Percentiles rank a stretch among this genome's conserved stretches.
phyloP scores from a whole-genome alignment of 2,888 invertebrate genomes.

The Perizoma flavofasciatum region DNA sequence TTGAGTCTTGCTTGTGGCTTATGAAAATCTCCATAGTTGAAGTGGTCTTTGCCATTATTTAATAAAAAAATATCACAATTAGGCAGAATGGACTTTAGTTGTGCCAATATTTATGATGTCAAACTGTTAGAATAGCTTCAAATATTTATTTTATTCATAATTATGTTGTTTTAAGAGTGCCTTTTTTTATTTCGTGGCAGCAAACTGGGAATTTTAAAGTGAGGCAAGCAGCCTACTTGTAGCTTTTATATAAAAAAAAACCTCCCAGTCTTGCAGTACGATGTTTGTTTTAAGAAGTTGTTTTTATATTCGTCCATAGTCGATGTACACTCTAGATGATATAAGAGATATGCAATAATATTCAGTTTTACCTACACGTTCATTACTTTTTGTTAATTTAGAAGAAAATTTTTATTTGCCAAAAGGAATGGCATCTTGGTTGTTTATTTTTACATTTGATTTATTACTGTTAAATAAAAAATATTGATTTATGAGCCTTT shows the following conservation, averaged over 20 bases:
- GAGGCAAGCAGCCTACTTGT: slow-evolving; percentile 6
- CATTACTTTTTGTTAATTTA: slow-evolving; percentile 16
- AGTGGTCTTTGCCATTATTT: slow-evolving; percentile 14
- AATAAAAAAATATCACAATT: slow-evolving; percentile 23
- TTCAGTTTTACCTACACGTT: slow-evolving; percentile 18
- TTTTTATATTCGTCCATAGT: slow-evolving; percentile 39
- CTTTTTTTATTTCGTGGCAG: slow-evolving; percentile 45
- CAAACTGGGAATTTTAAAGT: slow-evolving; percentile 44
- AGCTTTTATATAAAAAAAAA: slow-evolving; percentile 52
- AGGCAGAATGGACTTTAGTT: slow-evolving; percentile 33
- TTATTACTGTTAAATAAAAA: slow-evolving; percentile 26
- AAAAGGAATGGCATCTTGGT: slow-evolving; percentile 28
- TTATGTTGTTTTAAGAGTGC: slow-evolving; percentile 59
- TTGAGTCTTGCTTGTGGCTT: slow-evolving; percentile 4
- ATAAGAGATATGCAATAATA: slow-evolving; percentile 15
- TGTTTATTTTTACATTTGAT: slow-evolving; percentile 25
- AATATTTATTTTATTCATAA: slow-evolving; percentile 59
- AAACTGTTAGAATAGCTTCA: slow-evolving; percentile 42
- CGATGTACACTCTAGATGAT: slow-evolving; percentile 12
- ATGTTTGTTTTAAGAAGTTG: slow-evolving; percentile 32
- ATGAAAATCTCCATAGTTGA: slow-evolving; percentile 9
- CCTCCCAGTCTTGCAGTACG: slow-evolving; percentile 50
- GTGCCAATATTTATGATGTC: slow-evolving; percentile 41
- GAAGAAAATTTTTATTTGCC: slow-evolving; percentile 30
- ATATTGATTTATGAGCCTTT: slow-evolving; percentile 8